Evolutionary conservation across 2,113 vertebrate species (phyloP).

Genomic region (Mesocricetus auratus): DNA sequence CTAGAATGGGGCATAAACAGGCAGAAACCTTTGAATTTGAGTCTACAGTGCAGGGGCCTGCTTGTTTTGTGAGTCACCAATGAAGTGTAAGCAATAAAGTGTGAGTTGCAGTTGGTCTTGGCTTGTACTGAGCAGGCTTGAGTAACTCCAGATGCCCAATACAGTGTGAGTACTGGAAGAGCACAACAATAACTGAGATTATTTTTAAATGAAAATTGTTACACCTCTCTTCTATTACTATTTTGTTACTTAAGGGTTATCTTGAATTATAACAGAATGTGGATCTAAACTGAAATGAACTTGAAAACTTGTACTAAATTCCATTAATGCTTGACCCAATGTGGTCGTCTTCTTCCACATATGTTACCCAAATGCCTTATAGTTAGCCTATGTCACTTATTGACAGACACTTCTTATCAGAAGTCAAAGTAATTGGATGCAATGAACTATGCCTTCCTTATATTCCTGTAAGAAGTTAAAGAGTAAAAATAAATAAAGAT

Average conservation of each 20-base stretch:
- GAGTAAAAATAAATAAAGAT: background rate
- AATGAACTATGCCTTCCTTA: background rate
- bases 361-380: background rate
- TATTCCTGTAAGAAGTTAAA: background rate
- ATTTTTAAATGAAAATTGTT: conserved; percentile 64
- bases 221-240: conserved; percentile 37
- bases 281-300: conserved; percentile 61
- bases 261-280: conserved; percentile 65
- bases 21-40: background rate
- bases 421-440: background rate
- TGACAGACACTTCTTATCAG: background rate
- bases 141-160: conserved; percentile 18
- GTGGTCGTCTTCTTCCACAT: background rate
- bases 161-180: background rate
- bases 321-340: background rate
- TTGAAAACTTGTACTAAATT: conserved; percentile 53
- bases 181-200: conserved; percentile 26
- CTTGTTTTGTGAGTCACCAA: conserved; percentile 39
- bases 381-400: background rate
- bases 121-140: conserved; percentile 2
- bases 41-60: conserved; percentile 1
- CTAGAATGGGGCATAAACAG: conserved; percentile 9
- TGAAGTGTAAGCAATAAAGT: background rate
- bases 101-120: conserved; percentile 32
- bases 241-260: conserved; percentile 76